phyloP scores from a whole-genome alignment of 2,888 invertebrate genomes.

The Sisyra nigra region DNA sequence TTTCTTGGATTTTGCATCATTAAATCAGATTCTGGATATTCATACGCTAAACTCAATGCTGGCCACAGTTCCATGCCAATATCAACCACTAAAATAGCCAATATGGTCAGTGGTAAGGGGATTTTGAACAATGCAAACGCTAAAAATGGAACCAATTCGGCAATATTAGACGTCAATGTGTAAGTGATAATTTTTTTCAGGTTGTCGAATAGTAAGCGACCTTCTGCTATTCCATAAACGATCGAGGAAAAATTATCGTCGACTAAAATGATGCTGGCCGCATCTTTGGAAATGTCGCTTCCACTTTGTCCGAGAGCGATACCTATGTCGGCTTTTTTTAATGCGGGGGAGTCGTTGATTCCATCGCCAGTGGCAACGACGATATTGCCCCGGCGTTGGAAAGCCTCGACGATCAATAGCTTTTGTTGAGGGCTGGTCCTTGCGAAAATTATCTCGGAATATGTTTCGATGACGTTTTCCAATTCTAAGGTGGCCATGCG shows the following conservation, averaged over 20 bases:
- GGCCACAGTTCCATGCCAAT: conserved; percentile 43
- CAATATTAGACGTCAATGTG: conserved; percentile 41
- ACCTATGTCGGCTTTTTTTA: conserved; percentile 39
- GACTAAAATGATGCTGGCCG: conserved; percentile 41
- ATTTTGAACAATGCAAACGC: conserved; percentile 28
- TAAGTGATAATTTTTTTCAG: conserved; percentile 44
- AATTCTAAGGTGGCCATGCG: conserved; percentile 37
- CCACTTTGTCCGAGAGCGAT: conserved; percentile 46
- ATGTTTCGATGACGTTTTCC: conserved; percentile 38
- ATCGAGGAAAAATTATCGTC: conserved; percentile 43
- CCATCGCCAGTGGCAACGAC: conserved; percentile 43
- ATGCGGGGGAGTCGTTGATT: conserved; percentile 40
- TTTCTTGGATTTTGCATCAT: conserved; percentile 27
- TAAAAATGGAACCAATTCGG: conserved; percentile 39
- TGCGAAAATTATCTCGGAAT: conserved; percentile 59
- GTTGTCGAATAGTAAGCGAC: conserved; percentile 41
- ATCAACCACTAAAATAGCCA: conserved; percentile 45
- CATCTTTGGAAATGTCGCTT: conserved; percentile 48
- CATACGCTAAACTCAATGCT: conserved; percentile 38
- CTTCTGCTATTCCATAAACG: conserved; percentile 45
- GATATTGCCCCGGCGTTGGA: conserved; percentile 31
- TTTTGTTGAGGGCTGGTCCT: conserved; percentile 55
- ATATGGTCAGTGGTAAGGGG: conserved; percentile 25
- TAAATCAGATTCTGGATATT: conserved; percentile 33
- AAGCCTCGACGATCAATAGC: conserved; percentile 38